A percentile compares a stretch with the other conserved stretches of the same genome.
phyloP scores from a whole-genome alignment of 2,888 invertebrate species.

The Heteropelma amictum region DNA sequence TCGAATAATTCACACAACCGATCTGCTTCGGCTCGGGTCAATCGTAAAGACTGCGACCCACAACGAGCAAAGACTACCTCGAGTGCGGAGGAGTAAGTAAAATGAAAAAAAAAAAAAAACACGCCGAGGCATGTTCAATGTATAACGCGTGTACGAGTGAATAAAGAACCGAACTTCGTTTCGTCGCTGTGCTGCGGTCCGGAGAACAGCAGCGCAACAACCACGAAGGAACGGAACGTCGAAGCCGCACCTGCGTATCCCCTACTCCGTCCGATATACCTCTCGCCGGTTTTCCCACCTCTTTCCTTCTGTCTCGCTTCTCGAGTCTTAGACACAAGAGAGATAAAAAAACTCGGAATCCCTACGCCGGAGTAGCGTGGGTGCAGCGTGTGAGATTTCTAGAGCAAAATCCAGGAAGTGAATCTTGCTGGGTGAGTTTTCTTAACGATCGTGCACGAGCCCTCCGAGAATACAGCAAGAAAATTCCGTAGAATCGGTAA shows the following conservation, averaged over 20 bases:
- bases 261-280: conserved; percentile 50
- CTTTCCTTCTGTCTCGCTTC: conserved; percentile 45
- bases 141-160: not conserved
- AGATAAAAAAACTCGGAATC: not conserved
- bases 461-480: too few species aligned
- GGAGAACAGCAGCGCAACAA: conserved; percentile 37
- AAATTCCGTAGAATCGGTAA: too few species aligned
- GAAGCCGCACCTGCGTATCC: conserved; percentile 68
- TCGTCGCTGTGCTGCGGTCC: conserved; percentile 64
- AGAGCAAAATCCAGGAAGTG: not conserved
- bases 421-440: too few species aligned
- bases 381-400: conserved; percentile 9
- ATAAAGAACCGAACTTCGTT: conserved; percentile 62
- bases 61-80: conserved; percentile 43
- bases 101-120: conserved; percentile 12
- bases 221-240: conserved; percentile 16
- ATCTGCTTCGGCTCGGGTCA: conserved; percentile 18
- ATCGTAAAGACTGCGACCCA: conserved; percentile 25
- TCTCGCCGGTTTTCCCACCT: conserved; percentile 52
- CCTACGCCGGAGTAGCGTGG: conserved; percentile 3
- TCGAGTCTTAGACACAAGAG: not conserved
- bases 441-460: too few species aligned
- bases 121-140: conserved; percentile 53
- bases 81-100: conserved; percentile 35
- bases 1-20: conserved; percentile 2